A percentile compares a stretch with the other conserved stretches of the same genome.
phyloP scores from a whole-genome alignment of 1,140 invertebrate genomes.

The Drosophila pseudoobscura region DNA sequence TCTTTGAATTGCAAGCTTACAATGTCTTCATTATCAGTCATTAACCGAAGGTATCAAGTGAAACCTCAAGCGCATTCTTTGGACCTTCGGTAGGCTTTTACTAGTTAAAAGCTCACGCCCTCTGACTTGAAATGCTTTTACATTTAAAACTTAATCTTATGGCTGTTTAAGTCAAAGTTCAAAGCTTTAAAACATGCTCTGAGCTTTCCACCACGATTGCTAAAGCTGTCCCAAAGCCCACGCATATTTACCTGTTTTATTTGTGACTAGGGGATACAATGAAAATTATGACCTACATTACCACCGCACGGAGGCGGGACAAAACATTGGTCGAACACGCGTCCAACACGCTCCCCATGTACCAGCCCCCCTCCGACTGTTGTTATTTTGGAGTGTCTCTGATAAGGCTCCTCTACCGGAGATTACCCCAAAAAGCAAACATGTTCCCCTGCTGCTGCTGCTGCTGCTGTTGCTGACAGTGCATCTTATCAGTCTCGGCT shows the following conservation, averaged over 20 bases:
- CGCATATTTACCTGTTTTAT: neutral
- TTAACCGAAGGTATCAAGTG: too few species aligned
- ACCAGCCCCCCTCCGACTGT: neutral
- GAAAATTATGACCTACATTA: constrained; percentile 51
- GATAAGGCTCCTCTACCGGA: constrained; percentile 25
- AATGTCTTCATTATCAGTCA: too few species aligned
- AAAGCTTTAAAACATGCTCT: too few species aligned
- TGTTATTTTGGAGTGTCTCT: constrained; percentile 25
- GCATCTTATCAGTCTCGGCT: constrained; percentile 39
- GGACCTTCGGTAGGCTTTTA: too few species aligned
- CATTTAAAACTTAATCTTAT: neutral
- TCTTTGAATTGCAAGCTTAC: too few species aligned
- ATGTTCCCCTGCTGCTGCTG: constrained; percentile 9
- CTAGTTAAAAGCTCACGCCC: too few species aligned
- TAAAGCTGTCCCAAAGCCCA: constrained; percentile 47
- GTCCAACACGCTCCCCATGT: neutral
- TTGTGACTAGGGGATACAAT: neutral
- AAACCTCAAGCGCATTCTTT: too few species aligned
- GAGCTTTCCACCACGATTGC: constrained; percentile 12
- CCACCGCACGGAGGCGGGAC: neutral
- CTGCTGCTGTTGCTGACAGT: constrained; percentile 22
- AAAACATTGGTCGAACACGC: constrained; percentile 24
- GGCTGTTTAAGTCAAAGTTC: neutral
- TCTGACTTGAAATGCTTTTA: too few species aligned
- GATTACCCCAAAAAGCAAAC: constrained; percentile 36